Base-by-base conservation (phyloP, 2,888 invertebrate genomes). In the Brachynemurus nebulosus region DNA sequence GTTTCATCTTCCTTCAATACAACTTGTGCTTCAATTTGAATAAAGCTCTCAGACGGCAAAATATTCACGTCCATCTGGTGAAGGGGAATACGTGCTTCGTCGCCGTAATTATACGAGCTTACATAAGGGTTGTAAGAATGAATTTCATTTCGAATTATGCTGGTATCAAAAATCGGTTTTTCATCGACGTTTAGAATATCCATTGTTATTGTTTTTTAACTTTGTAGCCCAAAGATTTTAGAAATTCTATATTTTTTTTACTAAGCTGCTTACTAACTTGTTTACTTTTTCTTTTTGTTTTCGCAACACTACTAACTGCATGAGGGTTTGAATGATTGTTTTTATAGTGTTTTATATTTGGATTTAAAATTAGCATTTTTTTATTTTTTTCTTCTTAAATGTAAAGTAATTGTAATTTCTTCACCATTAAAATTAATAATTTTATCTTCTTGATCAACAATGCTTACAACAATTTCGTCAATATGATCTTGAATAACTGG, bases 361-460 rank as follows among this genome's bases (percentile, higher is more conserved):
- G 11, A 27, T 27, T 27, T n/a, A 27, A 27, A 2, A 27, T 12
- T 12, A 27, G 27, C 2, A 12, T 11, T 12, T n/a, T 27, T n/a
- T 27, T 12, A 30, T 30, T 30, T 12, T 12, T 14, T 12, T 23
- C 21, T 23, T 23, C 20, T 40, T n/a, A 40, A 16, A 40, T 40
- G 40, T 23, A 40, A 23, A 19, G n/a, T 17, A 12, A 40, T 40
- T 11, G 40, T 40, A 12, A 40, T 21, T 23, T 16, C 23, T 17
- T 40, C 40, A 12, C 21, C 16, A n/a, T 23, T 42, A 34, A 42
- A 42, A 42, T 42, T 25, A 20, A 40, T 20, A 17, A 42, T 11
- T 12, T 38, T 17, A 23, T 23, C 44, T 17, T 44, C 21, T 20
- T 44, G 44, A 44, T 44, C 44, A 14, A 21, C 21, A 20, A 39